Base-by-base conservation (phyloP, 2,888 invertebrate genomes). In the Dicyrtomina minuta region DNA sequence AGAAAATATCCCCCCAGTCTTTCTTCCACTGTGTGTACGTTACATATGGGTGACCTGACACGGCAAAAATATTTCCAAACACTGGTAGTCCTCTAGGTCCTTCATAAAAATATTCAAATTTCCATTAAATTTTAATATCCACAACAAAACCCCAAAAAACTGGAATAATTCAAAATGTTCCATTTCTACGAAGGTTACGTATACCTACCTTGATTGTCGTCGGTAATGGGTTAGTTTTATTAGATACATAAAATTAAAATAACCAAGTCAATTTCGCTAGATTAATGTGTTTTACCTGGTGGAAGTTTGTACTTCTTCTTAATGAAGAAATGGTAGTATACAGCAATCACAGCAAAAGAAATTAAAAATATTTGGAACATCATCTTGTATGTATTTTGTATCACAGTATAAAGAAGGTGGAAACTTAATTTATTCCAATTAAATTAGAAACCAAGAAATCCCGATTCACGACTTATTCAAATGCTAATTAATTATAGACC, bases 211-310 rank as follows among this genome's bases (percentile, higher is more conserved):
- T n/a, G n/a, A n/a, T n/a, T n/a, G n/a, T n/a, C n/a, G n/a, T n/a
- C n/a, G n/a, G 43, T 41, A 41, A 41, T 10, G 8, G 13, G 13
- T 5, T 13, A n/a, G 2, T 12, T 71, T 71, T 43, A 74, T 41
- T 20, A 27, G 12, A 56, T 74, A 71, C 74, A 72, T 71, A 2
- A 46, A 55, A 8, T 71, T n/a, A n/a, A n/a, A n/a, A n/a, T n/a
- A n/a, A n/a, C n/a, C n/a, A n/a, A n/a, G n/a, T n/a, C n/a, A n/a
- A n/a, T n/a, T n/a, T n/a, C n/a, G n/a, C n/a, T n/a, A n/a, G n/a
- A n/a, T n/a, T n/a, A n/a, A n/a, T n/a, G n/a, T n/a, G n/a, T 70
- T 26, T 73, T 56, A 56, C 56, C 56, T 56, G 56, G 56, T 15
- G 56, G 56, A 12, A 56, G 56, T n/a, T 33, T 26, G 20, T 20